Base-by-base conservation (phyloP, 2,797 vertebrate genomes). In the Oophaga sylvatica region DNA sequence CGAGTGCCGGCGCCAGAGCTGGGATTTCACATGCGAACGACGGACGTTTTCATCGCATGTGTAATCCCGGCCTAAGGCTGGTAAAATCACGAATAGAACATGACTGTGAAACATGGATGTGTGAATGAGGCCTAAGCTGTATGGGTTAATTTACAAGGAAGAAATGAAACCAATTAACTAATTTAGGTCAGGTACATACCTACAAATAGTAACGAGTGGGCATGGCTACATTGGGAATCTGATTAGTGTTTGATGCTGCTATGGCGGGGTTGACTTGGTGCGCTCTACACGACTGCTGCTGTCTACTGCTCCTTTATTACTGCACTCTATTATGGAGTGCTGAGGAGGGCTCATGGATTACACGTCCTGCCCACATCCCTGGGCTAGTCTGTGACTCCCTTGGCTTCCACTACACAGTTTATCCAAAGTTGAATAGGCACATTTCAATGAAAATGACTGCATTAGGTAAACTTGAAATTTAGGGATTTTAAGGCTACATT, bases 361-460 rank as follows among this genome's bases (percentile, higher is more conserved):
- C n/a, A 57, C 26, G 15, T 57, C 76, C 53, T 6, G 26, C 17
- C 17, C 17, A 15, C 31, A 31, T 59, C 26, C 48, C 75, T 57
- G 62, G 48, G 0, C 35, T 86, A 15, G 17, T n/a, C 5, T 86
- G 84, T 80, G 75, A 35, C n/a, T 6, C 53, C 41, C 48, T 60
- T 16, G 79, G 77, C 57, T 65, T 86, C 13, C 76, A 80, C 7
- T 86, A 70, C 13, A 26, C 22, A 15, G 65, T 86, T 8, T 76
- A 67, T 41, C 2, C 9, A n/a, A 41, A 22, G 13, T 20, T 7
- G 8, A 26, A 22, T 19, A 26, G 31, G 1, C 10, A 17, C 1
- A 1, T 15, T 70, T 45, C 48, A 59, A 48, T 80, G 5, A 86
- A 15, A 53, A 1, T 86, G 45, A 80, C 15, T 17, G 63, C 84